phyloP scores from a whole-genome alignment of 2,797 vertebrate species.

The Calcarius lapponicus region DNA sequence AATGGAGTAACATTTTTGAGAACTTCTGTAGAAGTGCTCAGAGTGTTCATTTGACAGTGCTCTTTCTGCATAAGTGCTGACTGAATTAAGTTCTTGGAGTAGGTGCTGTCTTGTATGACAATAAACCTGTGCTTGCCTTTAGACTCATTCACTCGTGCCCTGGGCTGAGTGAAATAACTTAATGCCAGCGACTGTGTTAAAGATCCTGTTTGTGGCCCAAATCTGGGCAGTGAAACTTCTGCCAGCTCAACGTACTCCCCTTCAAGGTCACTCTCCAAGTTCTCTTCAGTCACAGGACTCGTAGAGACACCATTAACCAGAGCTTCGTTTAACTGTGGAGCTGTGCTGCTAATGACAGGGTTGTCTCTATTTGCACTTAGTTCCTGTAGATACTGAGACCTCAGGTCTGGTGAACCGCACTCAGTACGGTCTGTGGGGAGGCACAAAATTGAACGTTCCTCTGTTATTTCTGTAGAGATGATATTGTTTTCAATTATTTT shows the following conservation, averaged over 20 bases:
- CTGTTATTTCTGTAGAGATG: not conserved
- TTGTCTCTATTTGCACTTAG: not conserved
- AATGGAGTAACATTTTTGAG: not conserved
- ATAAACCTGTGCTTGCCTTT: not conserved
- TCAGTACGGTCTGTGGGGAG: not conserved
- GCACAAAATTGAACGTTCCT: not conserved
- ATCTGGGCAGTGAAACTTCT: constrained; percentile 75
- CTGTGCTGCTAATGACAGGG: not conserved
- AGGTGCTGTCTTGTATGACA: constrained; percentile 21
- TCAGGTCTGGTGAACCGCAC: not conserved
- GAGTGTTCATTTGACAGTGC: not conserved
- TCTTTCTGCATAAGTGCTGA: constrained; percentile 41
- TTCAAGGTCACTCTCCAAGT: constrained; percentile 74
- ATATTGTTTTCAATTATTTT: constrained; percentile 5
- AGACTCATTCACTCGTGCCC: constrained; percentile 52
- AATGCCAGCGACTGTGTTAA: constrained; percentile 77
- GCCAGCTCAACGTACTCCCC: constrained; percentile 85
- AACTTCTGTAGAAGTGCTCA: not conserved
- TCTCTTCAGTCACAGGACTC: constrained; percentile 10
- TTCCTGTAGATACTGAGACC: not conserved
- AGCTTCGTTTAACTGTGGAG: not conserved
- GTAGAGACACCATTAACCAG: constrained; percentile 19
- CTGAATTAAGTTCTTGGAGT: constrained; percentile 59
- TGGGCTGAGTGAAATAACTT: constrained; percentile 72
- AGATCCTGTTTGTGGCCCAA: constrained; percentile 81